Evolutionary conservation across 2,888 invertebrate species (phyloP), one percentile per base, ranked within the genome.

Genomic region (Pyrrhia umbra): DNA sequence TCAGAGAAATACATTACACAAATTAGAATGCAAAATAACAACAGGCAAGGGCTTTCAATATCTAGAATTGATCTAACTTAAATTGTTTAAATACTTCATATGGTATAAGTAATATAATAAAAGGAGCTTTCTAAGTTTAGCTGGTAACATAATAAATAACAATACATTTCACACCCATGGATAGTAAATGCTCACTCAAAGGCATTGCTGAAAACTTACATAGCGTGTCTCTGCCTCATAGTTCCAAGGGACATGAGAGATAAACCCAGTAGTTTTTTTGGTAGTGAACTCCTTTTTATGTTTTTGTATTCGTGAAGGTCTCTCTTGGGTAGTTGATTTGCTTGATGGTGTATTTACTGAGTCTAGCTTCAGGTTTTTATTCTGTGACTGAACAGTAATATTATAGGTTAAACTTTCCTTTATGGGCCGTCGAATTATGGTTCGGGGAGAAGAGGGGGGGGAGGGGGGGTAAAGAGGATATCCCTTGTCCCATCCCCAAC

Each of bases 161-260:
- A 34, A 9, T 34, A 34, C 4, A n/a, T 3, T 34, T 34, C 34
- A 34, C 34, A 34, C 34, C 13, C 30, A 30, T 30, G 2, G 8
- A 27, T 27, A 9, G 30, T 30, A 30, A 30, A 30, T 30, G 30
- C 30, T 30, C 1, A 27, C 6, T 9, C 8, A 9, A 27, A n/a
- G n/a, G 34, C 34, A 34, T 13, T n/a, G 3, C 2, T 34, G 13
- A 16, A 45, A 50, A 68, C 69, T 69, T 72, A 69, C 69, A 49
- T 65, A 13, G 49, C 18, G 25, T 45, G 73, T 20, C 9, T 73
- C 69, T 37, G 58, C 15, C 57, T 54, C 52, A 49, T 54, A 58
- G 16, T 67, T 67, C 69, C 72, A 68, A n/a, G 68, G 68, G 40
- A 56, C 72, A 25, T 46, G 56, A 4, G 72, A 56, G 18, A 72